A percentile compares a stretch with the other conserved stretches of the same genome.
These are phyloP conservation scores for Pimephales promelas DNA, from an alignment of 2,113 vertebrate species.

Conservation along the genomic window DNA sequence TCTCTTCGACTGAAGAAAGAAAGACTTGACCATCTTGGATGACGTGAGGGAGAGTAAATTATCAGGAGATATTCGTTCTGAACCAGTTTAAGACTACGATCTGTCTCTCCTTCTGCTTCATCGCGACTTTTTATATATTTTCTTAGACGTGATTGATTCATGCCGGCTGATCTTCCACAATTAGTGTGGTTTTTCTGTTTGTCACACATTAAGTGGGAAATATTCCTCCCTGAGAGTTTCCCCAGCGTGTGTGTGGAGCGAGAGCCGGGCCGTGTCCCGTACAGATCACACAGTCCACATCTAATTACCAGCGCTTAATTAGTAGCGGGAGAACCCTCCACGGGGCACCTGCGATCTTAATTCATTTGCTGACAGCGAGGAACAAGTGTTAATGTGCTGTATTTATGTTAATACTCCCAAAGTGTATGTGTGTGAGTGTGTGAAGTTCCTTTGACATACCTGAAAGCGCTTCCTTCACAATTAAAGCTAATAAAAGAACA, in stretches of 20 bases:
- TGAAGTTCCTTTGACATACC: slow-evolving; percentile 34
- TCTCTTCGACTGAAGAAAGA: too few relatives aligned
- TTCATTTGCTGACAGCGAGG: slow-evolving; percentile 94
- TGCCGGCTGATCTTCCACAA: background rate
- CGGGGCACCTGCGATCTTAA: slow-evolving; percentile 94
- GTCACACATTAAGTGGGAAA: background rate
- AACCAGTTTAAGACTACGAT: too few relatives aligned
- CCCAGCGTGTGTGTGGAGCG: background rate
- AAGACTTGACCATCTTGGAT: too few relatives aligned
- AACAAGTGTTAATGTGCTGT: slow-evolving; percentile 95
- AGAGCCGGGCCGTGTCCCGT: background rate
- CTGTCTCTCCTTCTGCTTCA: too few relatives aligned
- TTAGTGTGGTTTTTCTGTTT: background rate
- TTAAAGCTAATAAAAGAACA: slow-evolving; percentile 23
- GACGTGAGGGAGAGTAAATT: too few relatives aligned
- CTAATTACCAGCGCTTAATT: slow-evolving; percentile 95
- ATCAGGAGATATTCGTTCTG: too few relatives aligned
- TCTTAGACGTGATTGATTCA: background rate
- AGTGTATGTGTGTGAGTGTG: slow-evolving; percentile 49
- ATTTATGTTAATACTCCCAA: slow-evolving; percentile 92
- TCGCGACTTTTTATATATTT: too few relatives aligned
- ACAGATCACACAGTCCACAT: slow-evolving; percentile 70
- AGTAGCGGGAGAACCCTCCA: slow-evolving; percentile 91
- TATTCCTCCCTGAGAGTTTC: background rate
- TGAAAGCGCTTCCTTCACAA: slow-evolving; percentile 54